Evolutionary conservation across 2,888 invertebrate species (phyloP), one percentile per base, ranked within the genome.

Genomic region (Liopterus haemorrhoidalis): DNA sequence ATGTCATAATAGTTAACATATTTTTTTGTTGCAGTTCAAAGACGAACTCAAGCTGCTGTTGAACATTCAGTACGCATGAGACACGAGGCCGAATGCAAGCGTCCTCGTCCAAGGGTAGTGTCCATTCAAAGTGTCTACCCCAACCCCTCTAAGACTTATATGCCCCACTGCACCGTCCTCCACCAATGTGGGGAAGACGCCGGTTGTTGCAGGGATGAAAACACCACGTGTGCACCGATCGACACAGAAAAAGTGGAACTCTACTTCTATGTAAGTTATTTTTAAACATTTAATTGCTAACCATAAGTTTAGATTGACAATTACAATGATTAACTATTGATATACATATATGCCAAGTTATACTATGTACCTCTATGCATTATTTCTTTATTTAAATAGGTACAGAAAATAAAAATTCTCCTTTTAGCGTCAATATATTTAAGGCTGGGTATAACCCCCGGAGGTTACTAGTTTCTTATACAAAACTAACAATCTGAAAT

Each of bases 121-220:
- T 76, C 80, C 33, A 83, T 91, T 15, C 75, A 80, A 39, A 81
- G 82, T 40, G 72, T 80, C 32, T 82, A 84, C 49, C 82, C 83
- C 0, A 78, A 81, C 48, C 74, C 81, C 2, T 76, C 80, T 49
- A 85, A 82, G 54, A 74, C 78, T 14, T 92, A 89, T 70, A 73
- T 82, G 58, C 93, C 94, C 1, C 82, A 85, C 37, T 92, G 91
- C 63, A 90, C 90, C 11, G 78, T 86, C 39, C 70, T 94, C 40
- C 85, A 92, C 64, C 79, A 88, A 50, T 94, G 94, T 66, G 81
- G 84, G 8, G 86, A 88, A 55, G 88, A 89, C 67, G 81, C 87
- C 14, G 92, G 92, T 41, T 94, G 93, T 69, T 94, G 94, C 65
- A 54, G 58, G n/a, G 75, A 76, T 49, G 81, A 82, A 49, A 69